Conservation (phyloP, 1,140 invertebrate species). For the Drosophila nigrodunni region DNA sequence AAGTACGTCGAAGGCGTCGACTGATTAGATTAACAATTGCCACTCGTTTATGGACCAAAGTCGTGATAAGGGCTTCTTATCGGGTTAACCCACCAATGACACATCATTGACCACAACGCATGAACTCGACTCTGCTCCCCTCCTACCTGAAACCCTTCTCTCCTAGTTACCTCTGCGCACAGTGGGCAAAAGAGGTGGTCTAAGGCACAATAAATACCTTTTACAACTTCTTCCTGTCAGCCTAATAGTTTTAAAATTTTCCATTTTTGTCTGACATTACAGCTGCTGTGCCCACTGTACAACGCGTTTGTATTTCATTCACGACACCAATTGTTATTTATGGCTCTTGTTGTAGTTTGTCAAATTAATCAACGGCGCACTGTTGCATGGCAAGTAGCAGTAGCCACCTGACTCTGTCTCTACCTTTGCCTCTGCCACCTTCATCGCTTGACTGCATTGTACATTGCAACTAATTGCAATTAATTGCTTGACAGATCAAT, state of each 20-base stretch:
- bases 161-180: background rate
- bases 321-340: slow-evolving; percentile 52
- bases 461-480: slow-evolving; percentile 68
- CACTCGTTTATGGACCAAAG: slow-evolving; percentile 20
- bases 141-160: background rate
- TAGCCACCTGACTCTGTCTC: background rate
- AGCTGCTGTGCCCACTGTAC: background rate
- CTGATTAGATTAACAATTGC: slow-evolving; percentile 45
- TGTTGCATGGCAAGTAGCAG: slow-evolving; percentile 37
- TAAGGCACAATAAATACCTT: no score
- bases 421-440: background rate
- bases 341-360: slow-evolving; percentile 45
- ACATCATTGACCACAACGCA: slow-evolving; percentile 22
- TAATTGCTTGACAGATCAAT: slow-evolving; percentile 68
- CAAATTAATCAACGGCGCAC: slow-evolving; percentile 54
- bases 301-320: slow-evolving; percentile 40
- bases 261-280: no score
- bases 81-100: slow-evolving; percentile 14
- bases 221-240: no score
- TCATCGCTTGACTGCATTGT: slow-evolving; percentile 28
- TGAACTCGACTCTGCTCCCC: background rate
- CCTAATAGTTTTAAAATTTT: no score
- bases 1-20: slow-evolving; percentile 6
- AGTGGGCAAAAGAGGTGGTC: no score
- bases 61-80: slow-evolving; percentile 54